A percentile compares a stretch with the other conserved stretches of the same genome.
phyloP scores from a whole-genome alignment of 2,113 vertebrate species.

The Chaetura pelagica region DNA sequence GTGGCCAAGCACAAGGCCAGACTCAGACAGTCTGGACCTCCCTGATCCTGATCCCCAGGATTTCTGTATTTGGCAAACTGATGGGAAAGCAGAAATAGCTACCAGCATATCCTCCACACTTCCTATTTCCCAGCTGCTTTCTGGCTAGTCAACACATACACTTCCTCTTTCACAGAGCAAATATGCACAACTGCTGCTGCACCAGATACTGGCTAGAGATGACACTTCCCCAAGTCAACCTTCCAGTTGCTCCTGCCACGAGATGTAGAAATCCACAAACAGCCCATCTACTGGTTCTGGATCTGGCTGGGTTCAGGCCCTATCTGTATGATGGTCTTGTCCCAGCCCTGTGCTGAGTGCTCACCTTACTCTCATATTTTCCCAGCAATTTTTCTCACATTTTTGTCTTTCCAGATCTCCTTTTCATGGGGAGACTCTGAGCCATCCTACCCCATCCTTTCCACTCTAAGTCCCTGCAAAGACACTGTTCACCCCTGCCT shows the following conservation, averaged over 20 bases:
- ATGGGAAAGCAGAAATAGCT: slow-evolving; percentile 54
- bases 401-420: neutral
- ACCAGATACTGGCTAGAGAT: neutral
- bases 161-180: slow-evolving; percentile 15
- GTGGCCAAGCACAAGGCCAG: neutral
- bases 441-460: neutral
- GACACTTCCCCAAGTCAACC: neutral
- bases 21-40: neutral
- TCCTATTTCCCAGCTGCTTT: slow-evolving; percentile 30
- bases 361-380: neutral
- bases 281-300: neutral
- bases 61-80: neutral
- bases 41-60: rapidly evolving
- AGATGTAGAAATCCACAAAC: neutral
- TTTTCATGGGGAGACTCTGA: neutral
- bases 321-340: neutral
- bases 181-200: neutral
- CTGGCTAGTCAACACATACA: neutral
- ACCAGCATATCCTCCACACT: neutral
- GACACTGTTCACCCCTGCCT: neutral
- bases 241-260: neutral
- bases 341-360: neutral
- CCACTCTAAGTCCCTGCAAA: neutral
- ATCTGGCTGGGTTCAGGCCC: neutral
- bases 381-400: neutral